phyloP scores from a whole-genome alignment of 2,888 invertebrate genomes.

The Helobdella robusta region DNA sequence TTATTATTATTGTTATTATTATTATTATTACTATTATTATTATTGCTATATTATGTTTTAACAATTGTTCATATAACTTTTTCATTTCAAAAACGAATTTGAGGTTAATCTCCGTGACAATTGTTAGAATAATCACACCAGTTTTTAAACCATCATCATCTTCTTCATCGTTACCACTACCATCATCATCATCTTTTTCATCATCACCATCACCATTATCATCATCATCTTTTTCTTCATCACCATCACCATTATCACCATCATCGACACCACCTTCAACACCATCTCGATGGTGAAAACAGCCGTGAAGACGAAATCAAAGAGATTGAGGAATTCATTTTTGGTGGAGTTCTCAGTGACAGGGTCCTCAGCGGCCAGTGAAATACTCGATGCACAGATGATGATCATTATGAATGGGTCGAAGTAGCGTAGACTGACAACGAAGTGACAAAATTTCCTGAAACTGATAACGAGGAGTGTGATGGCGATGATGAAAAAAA shows the following conservation, averaged over 20 bases:
- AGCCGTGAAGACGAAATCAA: constrained; percentile 99
- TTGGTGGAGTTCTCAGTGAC: constrained; percentile 70
- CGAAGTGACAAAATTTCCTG: constrained; percentile 94
- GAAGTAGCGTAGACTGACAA: constrained; percentile 97
- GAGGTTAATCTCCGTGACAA: no score
- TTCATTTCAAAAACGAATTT: no score
- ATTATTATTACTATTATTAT: no score
- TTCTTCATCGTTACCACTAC: constrained; percentile 58
- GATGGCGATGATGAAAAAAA: neutral
- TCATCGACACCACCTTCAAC: constrained; percentile 67
- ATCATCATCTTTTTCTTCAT: no score
- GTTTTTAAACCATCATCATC: constrained; percentile 14
- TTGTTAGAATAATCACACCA: no score
- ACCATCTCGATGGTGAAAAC: constrained; percentile 99
- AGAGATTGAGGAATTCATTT: constrained; percentile 85
- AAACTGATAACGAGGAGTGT: no score
- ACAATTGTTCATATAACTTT: no score
- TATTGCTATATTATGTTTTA: no score
- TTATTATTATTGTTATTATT: no score
- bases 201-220: no score
- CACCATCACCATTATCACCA: no score
- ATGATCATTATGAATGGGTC: constrained; percentile 99
- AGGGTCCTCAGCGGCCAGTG: constrained; percentile 97
- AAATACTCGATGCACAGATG: constrained; percentile 95
- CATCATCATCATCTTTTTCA: no score